Evolutionary conservation across 2,888 invertebrate species (phyloP).

Genomic region (Tupiocoris notatus): DNA sequence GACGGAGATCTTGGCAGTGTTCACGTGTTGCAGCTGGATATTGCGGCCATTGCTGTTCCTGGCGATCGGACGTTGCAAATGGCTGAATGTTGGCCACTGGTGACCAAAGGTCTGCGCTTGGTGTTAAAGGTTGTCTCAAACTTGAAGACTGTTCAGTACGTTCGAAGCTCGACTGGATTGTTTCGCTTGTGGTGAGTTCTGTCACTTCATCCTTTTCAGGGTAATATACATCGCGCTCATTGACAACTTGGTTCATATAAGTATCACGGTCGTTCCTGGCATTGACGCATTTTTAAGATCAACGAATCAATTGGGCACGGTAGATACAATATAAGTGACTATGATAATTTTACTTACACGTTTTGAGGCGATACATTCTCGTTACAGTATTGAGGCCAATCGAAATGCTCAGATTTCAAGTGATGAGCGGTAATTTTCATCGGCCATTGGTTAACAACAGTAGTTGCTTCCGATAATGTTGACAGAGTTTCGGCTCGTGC

Average conservation of each 20-base stretch:
- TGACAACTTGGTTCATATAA: background rate
- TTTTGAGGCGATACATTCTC: too few species aligned
- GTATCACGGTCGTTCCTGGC: background rate
- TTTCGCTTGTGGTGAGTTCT: slow-evolving; percentile 16
- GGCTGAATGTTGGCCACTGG: background rate
- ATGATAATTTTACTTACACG: too few species aligned
- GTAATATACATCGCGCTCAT: background rate
- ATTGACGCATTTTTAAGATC: too few species aligned
- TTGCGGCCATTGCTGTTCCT: too few species aligned
- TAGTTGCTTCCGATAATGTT: slow-evolving; percentile 8
- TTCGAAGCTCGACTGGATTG: background rate
- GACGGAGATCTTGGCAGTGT: too few species aligned
- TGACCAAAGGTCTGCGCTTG: background rate
- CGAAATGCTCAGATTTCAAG: background rate
- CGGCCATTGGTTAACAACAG: slow-evolving; percentile 19
- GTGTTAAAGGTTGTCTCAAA: background rate
- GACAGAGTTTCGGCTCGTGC: slow-evolving; percentile 8
- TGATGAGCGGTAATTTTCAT: background rate
- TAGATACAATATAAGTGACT: too few species aligned
- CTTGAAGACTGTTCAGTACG: background rate
- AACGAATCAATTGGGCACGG: too few species aligned
- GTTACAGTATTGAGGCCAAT: slow-evolving; percentile 2
- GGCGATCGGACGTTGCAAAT: background rate
- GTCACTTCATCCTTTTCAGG: slow-evolving; percentile 27
- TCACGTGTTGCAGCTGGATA: too few species aligned